Evolutionary conservation across 2,888 invertebrate genomes (phyloP).

Genomic region (Salticus scenicus): DNA sequence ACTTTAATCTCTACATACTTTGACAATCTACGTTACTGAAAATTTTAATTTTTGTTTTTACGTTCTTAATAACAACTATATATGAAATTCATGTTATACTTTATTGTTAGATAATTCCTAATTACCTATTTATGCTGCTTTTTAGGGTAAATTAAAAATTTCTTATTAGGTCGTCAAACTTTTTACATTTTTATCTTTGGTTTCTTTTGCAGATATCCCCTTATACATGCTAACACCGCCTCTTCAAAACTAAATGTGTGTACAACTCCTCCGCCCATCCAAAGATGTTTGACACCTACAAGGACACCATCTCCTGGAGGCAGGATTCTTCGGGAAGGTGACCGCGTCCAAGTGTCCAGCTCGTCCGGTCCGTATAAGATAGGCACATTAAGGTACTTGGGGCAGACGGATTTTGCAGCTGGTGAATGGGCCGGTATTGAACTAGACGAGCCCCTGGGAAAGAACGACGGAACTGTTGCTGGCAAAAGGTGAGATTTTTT

Average conservation of each 20-base stretch:
- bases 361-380: conserved; percentile 88
- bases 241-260: conserved; percentile 9
- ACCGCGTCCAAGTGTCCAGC: conserved; percentile 89
- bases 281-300: conserved; percentile 58
- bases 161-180: no score
- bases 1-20: no score
- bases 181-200: no score
- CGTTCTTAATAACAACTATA: no score
- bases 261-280: conserved; percentile 29
- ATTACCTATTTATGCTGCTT: no score
- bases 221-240: conserved; percentile 31
- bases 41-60: no score
- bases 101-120: no score
- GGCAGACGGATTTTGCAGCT: conserved; percentile 90
- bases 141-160: no score
- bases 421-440: conserved; percentile 98
- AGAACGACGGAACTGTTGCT: conserved; percentile 96
- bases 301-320: conserved; percentile 67
- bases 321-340: conserved; percentile 84
- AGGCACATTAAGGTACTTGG: conserved; percentile 89
- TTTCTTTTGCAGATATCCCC: conserved; percentile 75
- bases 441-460: conserved; percentile 93
- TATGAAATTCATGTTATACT: no score
- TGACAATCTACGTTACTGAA: no score
- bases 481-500: conserved; percentile 85